Percentiles rank a stretch among this genome's conserved stretches.
phyloP scores from a whole-genome alignment of 2,888 invertebrate species.

The Salticus scenicus region DNA sequence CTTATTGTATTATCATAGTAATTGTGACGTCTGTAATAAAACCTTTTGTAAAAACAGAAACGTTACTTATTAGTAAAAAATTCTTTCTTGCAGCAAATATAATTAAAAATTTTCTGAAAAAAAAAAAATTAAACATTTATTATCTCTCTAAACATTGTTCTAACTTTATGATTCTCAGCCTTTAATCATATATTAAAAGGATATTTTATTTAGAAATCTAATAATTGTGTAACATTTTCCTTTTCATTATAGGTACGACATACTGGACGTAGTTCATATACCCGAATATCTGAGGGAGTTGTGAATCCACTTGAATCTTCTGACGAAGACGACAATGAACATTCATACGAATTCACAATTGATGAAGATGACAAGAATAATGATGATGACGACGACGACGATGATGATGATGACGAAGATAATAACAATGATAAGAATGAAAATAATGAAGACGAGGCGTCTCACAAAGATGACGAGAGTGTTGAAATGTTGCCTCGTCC shows the following conservation, averaged over 20 bases:
- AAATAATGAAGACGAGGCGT: constrained; percentile 25
- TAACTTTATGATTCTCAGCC: too few relatives aligned
- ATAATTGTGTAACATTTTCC: background rate
- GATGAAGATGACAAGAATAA: constrained; percentile 27
- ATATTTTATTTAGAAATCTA: too few relatives aligned
- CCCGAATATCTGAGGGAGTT: constrained; percentile 6
- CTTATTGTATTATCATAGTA: too few relatives aligned
- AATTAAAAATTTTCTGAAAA: too few relatives aligned
- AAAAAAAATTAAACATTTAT: too few relatives aligned
- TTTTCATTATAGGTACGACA: constrained; percentile 45
- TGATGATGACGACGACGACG: constrained; percentile 24
- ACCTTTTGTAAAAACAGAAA: too few relatives aligned
- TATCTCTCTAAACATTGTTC: too few relatives aligned
- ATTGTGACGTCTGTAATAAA: too few relatives aligned
- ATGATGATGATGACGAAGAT: constrained; percentile 39
- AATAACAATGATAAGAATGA: constrained; percentile 15
- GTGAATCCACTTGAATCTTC: constrained; percentile 33
- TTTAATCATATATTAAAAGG: too few relatives aligned
- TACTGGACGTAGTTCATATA: constrained; percentile 40
- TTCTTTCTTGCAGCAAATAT: too few relatives aligned
- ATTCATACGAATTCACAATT: too few relatives aligned
- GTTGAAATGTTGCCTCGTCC: constrained; percentile 11
- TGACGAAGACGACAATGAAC: constrained; percentile 13
- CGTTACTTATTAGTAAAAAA: too few relatives aligned
- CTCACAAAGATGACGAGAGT: constrained; percentile 18